Evolutionary conservation across 1,140 invertebrate species (phyloP), one percentile per base, ranked within the genome.

Genomic region (Cecropterus lyciades): DNA sequence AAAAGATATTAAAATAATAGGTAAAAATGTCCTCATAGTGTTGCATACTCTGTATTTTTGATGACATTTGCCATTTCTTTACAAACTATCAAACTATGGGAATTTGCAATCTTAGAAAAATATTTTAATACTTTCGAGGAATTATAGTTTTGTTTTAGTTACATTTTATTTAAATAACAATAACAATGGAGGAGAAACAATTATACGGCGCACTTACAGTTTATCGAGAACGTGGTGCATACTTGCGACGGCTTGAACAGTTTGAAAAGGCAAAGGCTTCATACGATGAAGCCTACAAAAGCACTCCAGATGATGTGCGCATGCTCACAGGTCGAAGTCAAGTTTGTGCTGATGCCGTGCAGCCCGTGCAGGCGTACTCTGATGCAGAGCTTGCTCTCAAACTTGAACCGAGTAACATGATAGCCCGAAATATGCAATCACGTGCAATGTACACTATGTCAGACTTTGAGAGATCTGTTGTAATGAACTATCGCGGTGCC

Each of bases 391-490:
- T 89, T 49, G 93, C 93, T 5, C 82, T 93, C 10, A 84, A 86
- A 66, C 56, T 93, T 4, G 87, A 92, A 60, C 89, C 92, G 3
- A 75, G 75, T 2, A 92, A 93, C 69, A 86, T 93, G 80, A 87
- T 80, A 27, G 87, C 92, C 3, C 73, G 85, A 11, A 93, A 93
- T 37, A 91, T 93, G 79, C 92, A 93, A 75, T 84, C 92, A n/a
- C 82, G 91, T 0, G 92, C 92, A n/a, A 90, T 93, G 71, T 93
- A 93, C 66, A 87, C 93, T 0, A 92, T 89, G 83, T 92, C 92
- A 15, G 93, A 94, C 65, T 94, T 94, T 73, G 93, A 94, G 75
- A 84, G 92, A 65, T 93, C 92, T 0, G 77, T 94, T 4, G 91
- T 94, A 3, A 90, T 92, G 75, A 94, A 93, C 71, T 86, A 80